phyloP scores from a whole-genome alignment of 1,140 invertebrate genomes.

The Megalonaias nervosa region DNA sequence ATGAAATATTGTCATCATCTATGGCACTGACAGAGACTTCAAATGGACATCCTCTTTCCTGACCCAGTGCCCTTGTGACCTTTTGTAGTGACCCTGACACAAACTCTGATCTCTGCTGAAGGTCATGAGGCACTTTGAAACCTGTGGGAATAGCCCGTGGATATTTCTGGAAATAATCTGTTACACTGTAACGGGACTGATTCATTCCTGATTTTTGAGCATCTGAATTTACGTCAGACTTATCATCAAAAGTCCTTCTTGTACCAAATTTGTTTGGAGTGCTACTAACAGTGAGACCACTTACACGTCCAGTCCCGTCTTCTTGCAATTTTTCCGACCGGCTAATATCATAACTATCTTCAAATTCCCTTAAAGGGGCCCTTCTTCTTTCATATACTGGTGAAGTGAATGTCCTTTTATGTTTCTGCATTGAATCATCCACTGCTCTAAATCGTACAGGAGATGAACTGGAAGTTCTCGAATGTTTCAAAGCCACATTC shows the following conservation, averaged over 20 bases:
- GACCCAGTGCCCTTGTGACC: not conserved
- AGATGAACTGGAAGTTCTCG: slow-evolving; percentile 24
- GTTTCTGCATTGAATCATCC: too few relatives aligned
- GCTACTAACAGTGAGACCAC: too few relatives aligned
- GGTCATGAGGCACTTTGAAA: not conserved
- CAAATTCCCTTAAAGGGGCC: too few relatives aligned
- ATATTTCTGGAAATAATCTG: slow-evolving; percentile 60
- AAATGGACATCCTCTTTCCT: not conserved
- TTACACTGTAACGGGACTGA: slow-evolving; percentile 53
- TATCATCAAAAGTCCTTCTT: not conserved
- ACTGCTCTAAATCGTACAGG: slow-evolving; percentile 17
- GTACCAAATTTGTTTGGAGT: not conserved
- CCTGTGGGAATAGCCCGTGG: slow-evolving; percentile 1
- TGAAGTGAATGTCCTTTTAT: too few relatives aligned
- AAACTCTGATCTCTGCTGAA: too few relatives aligned
- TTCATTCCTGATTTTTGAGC: not conserved
- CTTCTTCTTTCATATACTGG: too few relatives aligned
- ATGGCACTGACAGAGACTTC: slow-evolving; percentile 51
- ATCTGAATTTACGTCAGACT: too few relatives aligned
- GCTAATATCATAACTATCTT: too few relatives aligned
- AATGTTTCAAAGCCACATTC: not conserved
- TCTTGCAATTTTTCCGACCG: too few relatives aligned
- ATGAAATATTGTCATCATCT: slow-evolving; percentile 50
- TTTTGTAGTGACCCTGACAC: not conserved
- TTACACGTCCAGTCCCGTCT: too few relatives aligned